Percentiles rank a stretch among this genome's conserved stretches.
Conservation (phyloP, 2,888 invertebrate genomes). For the Cremastinae sp. region DNA sequence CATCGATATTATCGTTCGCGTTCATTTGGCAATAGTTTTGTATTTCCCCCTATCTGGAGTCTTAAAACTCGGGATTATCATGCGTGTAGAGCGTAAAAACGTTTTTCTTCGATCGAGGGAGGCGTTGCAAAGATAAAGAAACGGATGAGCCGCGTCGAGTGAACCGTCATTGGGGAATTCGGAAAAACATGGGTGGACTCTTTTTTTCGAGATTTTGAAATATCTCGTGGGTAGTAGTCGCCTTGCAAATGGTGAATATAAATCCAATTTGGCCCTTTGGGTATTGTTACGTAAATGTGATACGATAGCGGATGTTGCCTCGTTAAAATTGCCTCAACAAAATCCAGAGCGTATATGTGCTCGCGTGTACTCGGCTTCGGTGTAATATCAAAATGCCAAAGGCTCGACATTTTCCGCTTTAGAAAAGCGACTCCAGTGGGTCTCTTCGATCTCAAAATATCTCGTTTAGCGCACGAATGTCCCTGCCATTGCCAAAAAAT, state of each 20-base stretch:
- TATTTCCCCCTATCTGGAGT: too few species aligned
- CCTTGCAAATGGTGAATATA: conserved; percentile 58
- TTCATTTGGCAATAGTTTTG: too few species aligned
- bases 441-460: not conserved
- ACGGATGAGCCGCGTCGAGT: conserved; percentile 41
- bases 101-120: not conserved
- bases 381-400: conserved; percentile 45
- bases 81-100: not conserved
- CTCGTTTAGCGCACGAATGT: conserved; percentile 24
- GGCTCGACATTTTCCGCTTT: conserved; percentile 17
- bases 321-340: conserved; percentile 38
- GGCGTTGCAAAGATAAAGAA: not conserved
- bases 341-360: conserved; percentile 19
- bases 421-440: conserved; percentile 18
- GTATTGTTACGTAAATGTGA: conserved; percentile 52
- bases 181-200: conserved; percentile 24
- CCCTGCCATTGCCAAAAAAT: conserved; percentile 26
- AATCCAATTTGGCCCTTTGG: conserved; percentile 58
- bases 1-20: not conserved
- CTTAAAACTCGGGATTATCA: too few species aligned
- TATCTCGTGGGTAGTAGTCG: conserved; percentile 30
- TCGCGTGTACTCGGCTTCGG: too few species aligned
- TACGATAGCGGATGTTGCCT: conserved; percentile 36
- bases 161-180: conserved; percentile 44
- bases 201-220: conserved; percentile 28